Evolutionary conservation across 1,140 invertebrate genomes (phyloP), one percentile per base, ranked within the genome.

Genomic region (Eurosta solidaginis): DNA sequence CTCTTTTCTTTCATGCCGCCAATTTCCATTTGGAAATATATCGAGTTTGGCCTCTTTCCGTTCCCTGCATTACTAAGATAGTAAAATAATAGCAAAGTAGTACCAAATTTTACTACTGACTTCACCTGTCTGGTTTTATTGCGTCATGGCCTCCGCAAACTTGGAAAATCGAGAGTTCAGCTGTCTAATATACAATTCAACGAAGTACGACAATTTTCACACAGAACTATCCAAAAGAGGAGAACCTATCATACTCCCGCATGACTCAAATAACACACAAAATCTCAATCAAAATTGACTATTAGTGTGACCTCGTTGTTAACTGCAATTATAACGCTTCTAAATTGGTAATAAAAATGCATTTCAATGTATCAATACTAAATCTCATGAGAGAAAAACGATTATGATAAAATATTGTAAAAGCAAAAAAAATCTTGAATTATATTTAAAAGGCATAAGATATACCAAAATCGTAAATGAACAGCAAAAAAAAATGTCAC

Each of bases 271-370:
- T 20, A 40, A 68, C 10, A 54, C 10, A 1, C 33, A n/a, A 40
- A 68, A 14, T n/a, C 29, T 68, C 59, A 68, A 40, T 40, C 29
- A 40, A 6, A 68, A 68, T 9, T 9, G 6, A 5, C 12, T 40
- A 20, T 68, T 2, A 29, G 33, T 6, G 20, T 22, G 59, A 36
- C 59, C 59, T 68, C 59, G 59, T 68, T 68, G 59, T 40, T 40
- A 9, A 40, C 33, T 5, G 9, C 59, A 68, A 68, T 68, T 68
- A 68, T 68, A 36, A 68, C 59, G 40, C 59, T 40, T 68, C 40
- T 68, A 68, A 68, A 36, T 68, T 68, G 33, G 27, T 68, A 68
- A 68, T 68, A 40, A 36, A 68, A 68, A 36, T 68, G 59, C 59
- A n/a, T 40, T 10, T 2, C 33, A 20, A 1, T 6, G 27, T 17